Conservation (phyloP, 2,113 vertebrate species). For the Gallinago jamesoni region DNA sequence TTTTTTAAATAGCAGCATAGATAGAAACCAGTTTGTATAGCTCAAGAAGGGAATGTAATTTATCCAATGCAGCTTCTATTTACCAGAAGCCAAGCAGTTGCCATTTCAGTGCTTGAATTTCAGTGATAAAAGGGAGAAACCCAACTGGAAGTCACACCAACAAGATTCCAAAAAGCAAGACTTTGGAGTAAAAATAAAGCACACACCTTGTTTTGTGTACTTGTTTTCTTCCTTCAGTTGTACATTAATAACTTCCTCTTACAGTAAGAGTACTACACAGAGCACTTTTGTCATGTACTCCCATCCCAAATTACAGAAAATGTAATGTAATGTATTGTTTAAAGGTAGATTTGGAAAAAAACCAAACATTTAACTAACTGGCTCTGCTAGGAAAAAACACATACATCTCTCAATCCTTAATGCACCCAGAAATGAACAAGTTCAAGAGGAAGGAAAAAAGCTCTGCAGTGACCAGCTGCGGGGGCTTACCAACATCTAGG, state of each 20-base stretch:
- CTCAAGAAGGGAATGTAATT: neutral
- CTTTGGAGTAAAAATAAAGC: neutral
- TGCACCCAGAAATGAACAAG: neutral
- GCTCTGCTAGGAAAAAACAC: neutral
- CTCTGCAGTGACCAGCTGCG: neutral
- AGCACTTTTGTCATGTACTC: neutral
- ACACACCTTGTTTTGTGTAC: neutral
- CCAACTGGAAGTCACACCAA: neutral
- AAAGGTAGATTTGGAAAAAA: neutral
- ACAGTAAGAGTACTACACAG: neutral
- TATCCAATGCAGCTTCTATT: neutral
- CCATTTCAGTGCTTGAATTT: neutral
- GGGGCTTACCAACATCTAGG: neutral
- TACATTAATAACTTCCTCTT: neutral
- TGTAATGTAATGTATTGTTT: rapidly evolving
- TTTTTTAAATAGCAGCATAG: neutral
- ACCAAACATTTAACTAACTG: neutral
- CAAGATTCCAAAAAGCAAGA: neutral
- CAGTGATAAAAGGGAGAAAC: neutral
- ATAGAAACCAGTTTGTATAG: neutral
- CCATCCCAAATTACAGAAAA: neutral
- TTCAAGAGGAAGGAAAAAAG: neutral
- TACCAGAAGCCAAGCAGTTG: neutral
- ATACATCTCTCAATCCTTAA: neutral
- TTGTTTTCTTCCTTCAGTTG: neutral